Evolutionary conservation across 35 echinoderm and acorn worm species (phyloP), one percentile per base, ranked within the genome.

Genomic region (Chiridota heheva): DNA sequence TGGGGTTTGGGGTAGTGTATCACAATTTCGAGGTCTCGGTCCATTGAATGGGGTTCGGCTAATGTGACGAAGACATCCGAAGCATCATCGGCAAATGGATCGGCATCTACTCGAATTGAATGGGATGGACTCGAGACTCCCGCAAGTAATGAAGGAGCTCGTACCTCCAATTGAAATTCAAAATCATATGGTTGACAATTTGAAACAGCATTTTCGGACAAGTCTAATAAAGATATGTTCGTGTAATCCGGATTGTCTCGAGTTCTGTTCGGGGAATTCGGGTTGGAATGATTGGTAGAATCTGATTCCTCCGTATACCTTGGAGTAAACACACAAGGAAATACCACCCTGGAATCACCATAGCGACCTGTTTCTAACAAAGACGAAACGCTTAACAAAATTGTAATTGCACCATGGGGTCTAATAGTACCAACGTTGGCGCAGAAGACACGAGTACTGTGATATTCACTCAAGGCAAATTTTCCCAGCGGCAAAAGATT

Each of bases 61-160:
- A 98, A 73, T 8, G 88, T 98, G 28, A 98, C 86, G 36, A 98
- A 91, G 12, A 98, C 95, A 73, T 91, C 86, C 17, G 95, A 98
- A 18, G 95, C 95, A 70, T 98, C 86, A 29, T 87, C 79, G 44
- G 95, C 95, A 81, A 86, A 98, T 1, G 95, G 95, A 80, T 98
- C 95, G 44, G 95, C 95, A 69, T 98, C 95, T 15, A 98, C 95
- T 64, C 95, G 77, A 17, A 98, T 91, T 28, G 95, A 73, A 56
- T 98, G 95, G 8, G 89, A 87, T 1, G 60, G 67, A 43, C 89
- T 91, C 20, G 89, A 98, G 12, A 98, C 95, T 7, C 95, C 95
- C 40, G 95, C 84, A 22, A 98, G 81, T 5, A 98, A 49, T 1
- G 89, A 64, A 2, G 95, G 95, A 3, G 95, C 95, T 53, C 82